phyloP scores from a whole-genome alignment of 2,888 invertebrate species.

The Lacanobia wlatinum region DNA sequence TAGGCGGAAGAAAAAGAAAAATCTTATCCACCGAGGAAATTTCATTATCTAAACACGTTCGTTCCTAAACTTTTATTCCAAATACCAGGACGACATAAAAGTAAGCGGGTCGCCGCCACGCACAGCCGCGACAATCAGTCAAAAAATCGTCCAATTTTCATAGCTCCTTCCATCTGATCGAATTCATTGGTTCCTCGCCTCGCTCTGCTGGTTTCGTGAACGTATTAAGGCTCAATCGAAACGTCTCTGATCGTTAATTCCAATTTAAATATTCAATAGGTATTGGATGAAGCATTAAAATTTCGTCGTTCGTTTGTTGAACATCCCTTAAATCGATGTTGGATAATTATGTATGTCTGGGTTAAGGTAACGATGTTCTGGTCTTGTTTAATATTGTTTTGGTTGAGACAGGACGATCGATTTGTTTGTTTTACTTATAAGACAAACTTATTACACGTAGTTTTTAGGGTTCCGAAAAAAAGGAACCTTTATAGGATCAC shows the following conservation, averaged over 20 bases:
- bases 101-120: conserved; percentile 11
- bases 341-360: conserved; percentile 53
- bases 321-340: conserved; percentile 71
- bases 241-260: conserved; percentile 73
- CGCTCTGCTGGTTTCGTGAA: conserved; percentile 53
- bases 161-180: conserved; percentile 43
- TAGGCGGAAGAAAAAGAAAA: too few species aligned
- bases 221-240: conserved; percentile 60
- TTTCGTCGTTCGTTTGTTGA: conserved; percentile 68
- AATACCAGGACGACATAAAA: conserved; percentile 38
- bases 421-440: conserved; percentile 19
- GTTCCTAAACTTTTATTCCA: neutral
- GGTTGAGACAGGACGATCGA: neutral
- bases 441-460: too few species aligned
- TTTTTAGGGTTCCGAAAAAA: too few species aligned
- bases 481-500: too few species aligned
- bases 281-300: conserved; percentile 74
- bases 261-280: conserved; percentile 86
- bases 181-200: conserved; percentile 53
- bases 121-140: conserved; percentile 37
- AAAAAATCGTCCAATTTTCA: conserved; percentile 50
- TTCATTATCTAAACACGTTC: too few species aligned
- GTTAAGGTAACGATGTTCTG: conserved; percentile 22
- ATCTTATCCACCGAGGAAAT: too few species aligned
- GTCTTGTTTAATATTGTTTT: conserved; percentile 24